Evolutionary conservation across 2,113 vertebrate genomes (phyloP).

Genomic region (Suncus etruscus): DNA sequence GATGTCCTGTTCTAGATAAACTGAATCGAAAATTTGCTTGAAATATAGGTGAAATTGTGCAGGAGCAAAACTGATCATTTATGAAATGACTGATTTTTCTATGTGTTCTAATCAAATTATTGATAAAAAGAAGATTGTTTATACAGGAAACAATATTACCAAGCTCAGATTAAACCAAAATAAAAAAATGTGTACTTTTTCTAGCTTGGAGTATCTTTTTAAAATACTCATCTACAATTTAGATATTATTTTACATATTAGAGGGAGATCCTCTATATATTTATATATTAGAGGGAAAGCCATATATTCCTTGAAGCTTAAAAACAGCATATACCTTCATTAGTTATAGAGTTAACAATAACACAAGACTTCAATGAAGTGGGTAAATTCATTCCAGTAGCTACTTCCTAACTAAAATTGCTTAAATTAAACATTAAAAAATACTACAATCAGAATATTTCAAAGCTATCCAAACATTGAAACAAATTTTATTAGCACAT

Average conservation of each 20-base stretch:
- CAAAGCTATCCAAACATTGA: neutral
- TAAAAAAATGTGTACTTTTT: neutral
- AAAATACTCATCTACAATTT: neutral
- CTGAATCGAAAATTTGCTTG: neutral
- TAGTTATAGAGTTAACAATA: neutral
- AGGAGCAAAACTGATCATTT: neutral
- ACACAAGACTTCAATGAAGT: neutral
- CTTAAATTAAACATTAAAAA: conserved; percentile 25
- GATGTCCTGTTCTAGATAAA: neutral
- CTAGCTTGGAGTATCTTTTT: neutral
- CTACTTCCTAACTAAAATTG: no score
- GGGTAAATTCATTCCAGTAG: neutral
- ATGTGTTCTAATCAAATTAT: neutral
- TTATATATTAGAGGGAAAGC: neutral
- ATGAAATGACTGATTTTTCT: neutral
- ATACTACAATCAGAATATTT: neutral
- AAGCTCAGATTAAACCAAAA: neutral
- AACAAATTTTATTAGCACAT: neutral
- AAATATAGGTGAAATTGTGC: fast-evolving
- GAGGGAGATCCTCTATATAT: neutral
- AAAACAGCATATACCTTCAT: neutral
- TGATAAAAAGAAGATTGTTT: neutral
- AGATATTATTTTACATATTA: neutral
- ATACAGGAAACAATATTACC: neutral
- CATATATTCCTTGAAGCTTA: neutral